These are phyloP conservation scores for Linurgus olivaceus DNA, from an alignment of 2,797 vertebrate species.

Conservation along the genomic window DNA sequence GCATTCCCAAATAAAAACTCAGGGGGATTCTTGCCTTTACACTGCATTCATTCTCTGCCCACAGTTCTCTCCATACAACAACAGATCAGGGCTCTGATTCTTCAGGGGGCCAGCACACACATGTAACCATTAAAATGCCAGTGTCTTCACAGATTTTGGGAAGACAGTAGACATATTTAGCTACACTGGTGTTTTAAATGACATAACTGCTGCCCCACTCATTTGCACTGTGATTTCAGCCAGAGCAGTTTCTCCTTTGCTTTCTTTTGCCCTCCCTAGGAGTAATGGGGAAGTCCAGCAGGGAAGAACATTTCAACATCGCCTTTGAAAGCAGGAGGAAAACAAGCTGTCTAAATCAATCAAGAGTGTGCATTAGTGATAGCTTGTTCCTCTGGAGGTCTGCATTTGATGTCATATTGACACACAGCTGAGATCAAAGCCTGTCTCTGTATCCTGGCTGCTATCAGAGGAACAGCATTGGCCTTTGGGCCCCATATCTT, in stretches of 20 bases:
- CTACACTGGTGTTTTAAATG: background rate
- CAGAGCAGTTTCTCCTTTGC: background rate
- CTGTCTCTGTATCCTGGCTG: background rate
- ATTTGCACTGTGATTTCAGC: background rate
- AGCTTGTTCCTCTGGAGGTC: constrained; percentile 37
- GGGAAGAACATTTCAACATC: background rate
- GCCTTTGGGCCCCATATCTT: constrained; percentile 2
- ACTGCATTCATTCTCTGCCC: background rate
- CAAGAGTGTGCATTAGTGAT: constrained; percentile 7
- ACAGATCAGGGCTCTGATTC: background rate
- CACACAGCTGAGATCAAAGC: constrained; percentile 60
- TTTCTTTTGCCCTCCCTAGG: background rate
- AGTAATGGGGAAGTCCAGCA: background rate
- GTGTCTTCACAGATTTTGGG: background rate
- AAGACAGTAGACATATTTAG: background rate
- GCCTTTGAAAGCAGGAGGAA: constrained; percentile 43
- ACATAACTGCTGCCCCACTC: background rate
- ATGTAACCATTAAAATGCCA: background rate
- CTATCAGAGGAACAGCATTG: background rate
- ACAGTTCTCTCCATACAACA: background rate
- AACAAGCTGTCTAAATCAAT: constrained; percentile 58
- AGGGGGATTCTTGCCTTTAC: background rate
- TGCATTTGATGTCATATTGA: constrained; percentile 60
- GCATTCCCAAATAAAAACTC: background rate
- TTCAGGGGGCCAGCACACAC: background rate